phyloP scores from a whole-genome alignment of 2,797 vertebrate genomes.

The Psittacula derbiana region DNA sequence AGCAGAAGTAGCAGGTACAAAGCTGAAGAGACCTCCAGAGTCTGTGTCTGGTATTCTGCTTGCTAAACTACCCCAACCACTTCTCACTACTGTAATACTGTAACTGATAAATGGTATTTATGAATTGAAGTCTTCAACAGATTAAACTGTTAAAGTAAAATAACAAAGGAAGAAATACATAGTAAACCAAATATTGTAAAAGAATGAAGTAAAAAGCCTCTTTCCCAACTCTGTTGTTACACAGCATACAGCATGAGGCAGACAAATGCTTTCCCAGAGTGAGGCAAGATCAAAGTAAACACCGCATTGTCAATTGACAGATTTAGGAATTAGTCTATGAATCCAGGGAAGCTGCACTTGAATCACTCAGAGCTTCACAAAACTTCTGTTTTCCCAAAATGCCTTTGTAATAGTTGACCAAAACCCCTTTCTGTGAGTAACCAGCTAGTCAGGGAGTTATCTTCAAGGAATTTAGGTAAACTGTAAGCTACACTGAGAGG shows the following conservation, averaged over 20 bases:
- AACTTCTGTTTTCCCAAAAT: neutral
- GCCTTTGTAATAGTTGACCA: neutral
- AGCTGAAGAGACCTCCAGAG: neutral
- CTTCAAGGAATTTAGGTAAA: neutral
- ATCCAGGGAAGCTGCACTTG: neutral
- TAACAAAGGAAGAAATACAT: neutral
- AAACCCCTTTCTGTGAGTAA: neutral
- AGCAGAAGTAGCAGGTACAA: neutral
- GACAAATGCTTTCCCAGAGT: neutral
- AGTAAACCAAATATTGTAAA: neutral
- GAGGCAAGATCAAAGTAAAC: neutral
- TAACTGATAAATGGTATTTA: neutral
- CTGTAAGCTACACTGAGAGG: neutral
- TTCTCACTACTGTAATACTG: neutral
- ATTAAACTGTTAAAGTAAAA: neutral
- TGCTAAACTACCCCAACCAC: neutral
- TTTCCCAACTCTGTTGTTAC: neutral
- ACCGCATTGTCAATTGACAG: neutral
- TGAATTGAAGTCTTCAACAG: neutral
- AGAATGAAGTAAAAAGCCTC: neutral
- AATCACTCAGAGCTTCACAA: neutral
- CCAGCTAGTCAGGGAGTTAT: neutral
- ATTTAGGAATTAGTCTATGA: neutral
- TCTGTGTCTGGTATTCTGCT: neutral
- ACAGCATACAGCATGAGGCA: rapidly evolving